Percentiles rank a stretch among this genome's conserved stretches.
phyloP scores from a whole-genome alignment of 2,797 vertebrate genomes.

The Alauda arvensis region DNA sequence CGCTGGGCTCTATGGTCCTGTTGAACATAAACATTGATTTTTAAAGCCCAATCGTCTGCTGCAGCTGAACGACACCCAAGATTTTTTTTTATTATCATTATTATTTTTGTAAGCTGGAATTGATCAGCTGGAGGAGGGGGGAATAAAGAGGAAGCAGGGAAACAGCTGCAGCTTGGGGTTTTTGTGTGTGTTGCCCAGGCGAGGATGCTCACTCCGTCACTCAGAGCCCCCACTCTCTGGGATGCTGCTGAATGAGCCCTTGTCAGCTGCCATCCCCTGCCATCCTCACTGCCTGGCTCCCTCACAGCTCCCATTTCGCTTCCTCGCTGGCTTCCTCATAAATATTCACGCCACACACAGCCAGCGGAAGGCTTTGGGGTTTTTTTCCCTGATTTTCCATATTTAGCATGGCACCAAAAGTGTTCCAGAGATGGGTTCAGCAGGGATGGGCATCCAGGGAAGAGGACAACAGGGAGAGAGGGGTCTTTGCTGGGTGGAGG shows the following conservation, averaged over 20 bases:
- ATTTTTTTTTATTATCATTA: not conserved
- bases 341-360: slow-evolving; percentile 65
- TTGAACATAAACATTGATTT: slow-evolving; percentile 64
- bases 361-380: slow-evolving; percentile 49
- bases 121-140: slow-evolving; percentile 25
- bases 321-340: slow-evolving; percentile 46
- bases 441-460: slow-evolving; percentile 11
- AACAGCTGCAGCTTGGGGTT: not conserved
- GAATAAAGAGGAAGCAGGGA: slow-evolving; percentile 8
- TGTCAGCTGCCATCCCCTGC: slow-evolving; percentile 61
- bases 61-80: slow-evolving; percentile 44
- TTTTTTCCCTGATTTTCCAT: slow-evolving; percentile 60
- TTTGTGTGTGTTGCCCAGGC: not conserved
- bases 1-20: slow-evolving; percentile 29
- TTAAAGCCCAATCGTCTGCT: slow-evolving; percentile 45
- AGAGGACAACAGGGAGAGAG: not conserved
- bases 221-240: slow-evolving; percentile 16
- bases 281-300: slow-evolving; percentile 22
- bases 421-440: slow-evolving; percentile 32
- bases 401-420: slow-evolving; percentile 60
- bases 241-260: slow-evolving; percentile 40
- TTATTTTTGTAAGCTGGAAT: slow-evolving; percentile 7
- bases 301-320: slow-evolving; percentile 22
- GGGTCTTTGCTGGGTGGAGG: not conserved
- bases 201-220: slow-evolving; percentile 33